A percentile compares a stretch with the other conserved stretches of the same genome.
phyloP scores from a whole-genome alignment of 2,888 invertebrate species.

The Hyalella azteca region DNA sequence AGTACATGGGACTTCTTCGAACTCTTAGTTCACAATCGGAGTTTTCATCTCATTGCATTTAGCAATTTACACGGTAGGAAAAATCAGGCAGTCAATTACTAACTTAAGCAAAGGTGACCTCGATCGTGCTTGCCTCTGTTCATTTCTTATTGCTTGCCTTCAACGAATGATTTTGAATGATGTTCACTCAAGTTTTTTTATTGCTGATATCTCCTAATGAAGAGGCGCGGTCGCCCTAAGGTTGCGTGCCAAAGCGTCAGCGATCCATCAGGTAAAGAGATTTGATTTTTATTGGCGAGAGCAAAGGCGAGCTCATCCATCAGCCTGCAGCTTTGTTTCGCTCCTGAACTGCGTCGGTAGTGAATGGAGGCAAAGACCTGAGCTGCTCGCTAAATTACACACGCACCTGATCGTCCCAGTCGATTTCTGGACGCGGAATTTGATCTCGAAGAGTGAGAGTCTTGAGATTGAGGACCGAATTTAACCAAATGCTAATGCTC shows the following conservation, averaged over 20 bases:
- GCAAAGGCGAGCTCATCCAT: slow-evolving; percentile 6
- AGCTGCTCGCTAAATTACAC: background rate
- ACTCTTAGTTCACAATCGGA: too few relatives aligned
- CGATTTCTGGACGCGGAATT: background rate
- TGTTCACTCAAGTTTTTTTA: too few relatives aligned
- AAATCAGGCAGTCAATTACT: background rate
- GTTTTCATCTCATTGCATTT: too few relatives aligned
- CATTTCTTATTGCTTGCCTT: background rate
- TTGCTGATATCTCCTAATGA: slow-evolving; percentile 16
- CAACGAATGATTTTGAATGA: too few relatives aligned
- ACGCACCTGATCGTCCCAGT: background rate
- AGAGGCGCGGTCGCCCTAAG: background rate
- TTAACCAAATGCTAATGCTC: too few relatives aligned
- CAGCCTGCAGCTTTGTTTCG: background rate
- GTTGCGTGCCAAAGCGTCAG: background rate
- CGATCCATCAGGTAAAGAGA: background rate
- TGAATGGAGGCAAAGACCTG: background rate
- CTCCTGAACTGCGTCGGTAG: background rate
- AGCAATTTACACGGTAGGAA: background rate
- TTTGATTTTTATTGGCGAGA: slow-evolving; percentile 26
- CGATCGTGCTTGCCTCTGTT: background rate
- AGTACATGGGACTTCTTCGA: too few relatives aligned
- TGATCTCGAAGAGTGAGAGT: too few relatives aligned
- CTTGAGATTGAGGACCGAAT: too few relatives aligned
- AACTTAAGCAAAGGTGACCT: background rate